A percentile compares a stretch with the other conserved stretches of the same genome.
Conservation (phyloP, 2,797 vertebrate species). For the Percopsis omiscomaycus region DNA sequence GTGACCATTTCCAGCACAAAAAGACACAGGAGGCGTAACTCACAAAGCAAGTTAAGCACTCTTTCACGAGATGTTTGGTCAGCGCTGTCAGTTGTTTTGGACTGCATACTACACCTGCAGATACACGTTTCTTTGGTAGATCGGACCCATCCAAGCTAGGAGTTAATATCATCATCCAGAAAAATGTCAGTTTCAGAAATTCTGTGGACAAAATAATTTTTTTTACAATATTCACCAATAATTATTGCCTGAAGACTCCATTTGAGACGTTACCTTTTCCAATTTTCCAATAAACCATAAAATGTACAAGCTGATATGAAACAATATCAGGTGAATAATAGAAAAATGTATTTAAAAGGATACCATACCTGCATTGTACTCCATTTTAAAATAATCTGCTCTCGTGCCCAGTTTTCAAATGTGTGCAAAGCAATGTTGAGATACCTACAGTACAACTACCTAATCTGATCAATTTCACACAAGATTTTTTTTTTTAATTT, state of each 20-base stretch:
- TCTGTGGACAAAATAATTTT: constrained; percentile 31
- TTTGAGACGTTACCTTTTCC: neutral
- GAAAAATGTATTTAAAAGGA: neutral
- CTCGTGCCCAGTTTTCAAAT: neutral
- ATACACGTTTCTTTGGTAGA: neutral
- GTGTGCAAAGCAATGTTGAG: neutral
- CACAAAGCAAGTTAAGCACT: constrained; percentile 41
- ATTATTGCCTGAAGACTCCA: neutral
- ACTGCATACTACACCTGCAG: constrained; percentile 15
- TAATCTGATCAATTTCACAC: neutral
- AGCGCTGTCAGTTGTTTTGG: constrained; percentile 21
- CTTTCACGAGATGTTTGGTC: neutral
- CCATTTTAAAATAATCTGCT: constrained; percentile 37
- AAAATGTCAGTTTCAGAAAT: constrained; percentile 16
- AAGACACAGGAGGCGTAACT: constrained; percentile 33
- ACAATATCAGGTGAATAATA: neutral
- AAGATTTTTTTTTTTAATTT: constrained; percentile 14
- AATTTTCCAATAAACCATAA: neutral
- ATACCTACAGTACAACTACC: neutral
- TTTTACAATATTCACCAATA: neutral
- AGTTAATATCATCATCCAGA: constrained; percentile 32
- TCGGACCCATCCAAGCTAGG: constrained; percentile 22
- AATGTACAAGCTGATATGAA: neutral
- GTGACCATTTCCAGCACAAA: neutral
- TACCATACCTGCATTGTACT: constrained; percentile 44